Conservation (phyloP, 2,888 invertebrate genomes). For the Darwinula stevensoni region DNA sequence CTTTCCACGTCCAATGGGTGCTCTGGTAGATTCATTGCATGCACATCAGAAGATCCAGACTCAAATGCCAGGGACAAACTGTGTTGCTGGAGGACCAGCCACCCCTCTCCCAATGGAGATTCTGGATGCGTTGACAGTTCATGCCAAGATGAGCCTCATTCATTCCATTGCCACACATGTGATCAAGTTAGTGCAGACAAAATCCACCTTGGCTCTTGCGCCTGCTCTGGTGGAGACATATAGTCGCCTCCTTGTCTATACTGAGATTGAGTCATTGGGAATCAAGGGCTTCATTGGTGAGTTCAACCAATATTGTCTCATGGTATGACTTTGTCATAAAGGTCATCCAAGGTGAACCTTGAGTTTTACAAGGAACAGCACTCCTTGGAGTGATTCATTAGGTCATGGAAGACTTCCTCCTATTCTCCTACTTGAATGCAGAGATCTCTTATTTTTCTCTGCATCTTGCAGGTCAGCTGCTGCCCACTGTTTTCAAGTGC, state of each 20-base stretch:
- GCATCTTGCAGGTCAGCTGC: conserved; percentile 33
- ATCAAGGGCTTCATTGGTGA: conserved; percentile 82
- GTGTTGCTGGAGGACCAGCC: conserved; percentile 30
- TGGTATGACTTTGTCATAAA: neutral
- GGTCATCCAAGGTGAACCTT: neutral
- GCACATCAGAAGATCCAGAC: conserved; percentile 12
- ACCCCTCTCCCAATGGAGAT: conserved; percentile 72
- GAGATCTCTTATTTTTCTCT: neutral
- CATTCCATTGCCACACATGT: conserved; percentile 38
- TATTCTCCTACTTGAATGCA: neutral
- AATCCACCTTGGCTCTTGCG: conserved; percentile 49
- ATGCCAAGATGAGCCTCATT: conserved; percentile 78
- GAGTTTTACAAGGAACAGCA: too few relatives aligned
- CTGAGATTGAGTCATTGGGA: conserved; percentile 82
- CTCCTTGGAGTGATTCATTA: too few relatives aligned
- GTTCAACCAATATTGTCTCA: conserved; percentile 12
- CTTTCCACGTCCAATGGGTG: conserved; percentile 70
- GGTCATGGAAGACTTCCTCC: neutral
- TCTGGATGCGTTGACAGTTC: conserved; percentile 71
- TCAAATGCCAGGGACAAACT: conserved; percentile 16
- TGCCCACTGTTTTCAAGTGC: conserved; percentile 68
- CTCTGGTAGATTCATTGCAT: conserved; percentile 56
- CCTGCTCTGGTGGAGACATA: conserved; percentile 86
- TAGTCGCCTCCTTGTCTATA: conserved; percentile 67
- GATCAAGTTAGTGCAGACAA: conserved; percentile 60